These are phyloP conservation scores for Limnothrissa miodon DNA, from an alignment of 2,113 vertebrate genomes.

Conservation along the genomic window DNA sequence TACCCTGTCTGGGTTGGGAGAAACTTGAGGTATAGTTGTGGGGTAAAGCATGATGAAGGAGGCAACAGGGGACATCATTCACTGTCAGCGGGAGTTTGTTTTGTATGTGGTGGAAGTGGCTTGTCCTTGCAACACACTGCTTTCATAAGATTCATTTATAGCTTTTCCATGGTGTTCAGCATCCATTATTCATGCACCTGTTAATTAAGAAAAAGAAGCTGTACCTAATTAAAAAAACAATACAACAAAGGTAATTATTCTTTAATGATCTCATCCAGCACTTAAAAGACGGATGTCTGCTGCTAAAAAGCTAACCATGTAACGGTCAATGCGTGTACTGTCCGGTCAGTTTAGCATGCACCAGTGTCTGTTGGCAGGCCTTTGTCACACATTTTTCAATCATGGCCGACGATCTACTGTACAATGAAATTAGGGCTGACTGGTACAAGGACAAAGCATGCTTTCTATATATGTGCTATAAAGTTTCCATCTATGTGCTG, in stretches of 20 bases:
- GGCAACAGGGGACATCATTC: neutral
- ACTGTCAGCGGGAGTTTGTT: slow-evolving; percentile 7
- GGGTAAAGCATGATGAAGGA: neutral
- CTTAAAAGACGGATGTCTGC: neutral
- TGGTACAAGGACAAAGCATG: no score
- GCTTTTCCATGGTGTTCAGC: neutral
- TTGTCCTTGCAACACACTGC: neutral
- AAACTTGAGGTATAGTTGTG: neutral
- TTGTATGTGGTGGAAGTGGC: neutral
- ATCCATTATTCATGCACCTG: neutral
- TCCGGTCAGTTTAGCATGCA: neutral
- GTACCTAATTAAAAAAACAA: neutral
- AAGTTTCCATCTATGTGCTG: no score
- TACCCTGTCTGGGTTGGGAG: neutral
- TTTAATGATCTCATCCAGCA: neutral
- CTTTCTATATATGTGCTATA: no score
- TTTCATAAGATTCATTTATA: neutral
- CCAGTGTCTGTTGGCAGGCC: neutral
- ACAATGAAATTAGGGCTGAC: neutral
- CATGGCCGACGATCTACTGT: neutral
- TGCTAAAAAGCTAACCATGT: slow-evolving; percentile 4
- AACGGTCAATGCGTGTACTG: neutral
- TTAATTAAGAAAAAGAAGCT: slow-evolving; percentile 8
- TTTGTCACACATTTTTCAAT: neutral
- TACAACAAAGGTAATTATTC: neutral